Percentiles rank a stretch among this genome's conserved stretches.
Evolutionary conservation across 2,113 vertebrate genomes (phyloP).

Genomic region (Perccottus glenii): DNA sequence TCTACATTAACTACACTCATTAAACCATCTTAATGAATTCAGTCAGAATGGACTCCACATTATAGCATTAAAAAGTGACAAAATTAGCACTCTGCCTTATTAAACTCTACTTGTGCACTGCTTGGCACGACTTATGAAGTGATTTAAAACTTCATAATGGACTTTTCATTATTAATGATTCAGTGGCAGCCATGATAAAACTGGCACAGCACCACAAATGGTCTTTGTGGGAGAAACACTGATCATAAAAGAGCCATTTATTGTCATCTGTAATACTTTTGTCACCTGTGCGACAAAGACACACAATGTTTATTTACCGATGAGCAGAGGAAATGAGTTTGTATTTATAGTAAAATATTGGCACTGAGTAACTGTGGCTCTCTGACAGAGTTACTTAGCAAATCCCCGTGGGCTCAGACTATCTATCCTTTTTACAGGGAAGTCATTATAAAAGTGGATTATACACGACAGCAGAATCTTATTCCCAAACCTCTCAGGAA

Average conservation of each 20-base stretch:
- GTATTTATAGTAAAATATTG: conserved; percentile 60
- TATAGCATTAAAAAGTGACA: neutral
- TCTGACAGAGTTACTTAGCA: conserved; percentile 47
- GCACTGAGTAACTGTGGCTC: conserved; percentile 48
- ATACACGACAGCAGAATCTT: conserved; percentile 67
- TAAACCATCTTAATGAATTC: conserved; percentile 15
- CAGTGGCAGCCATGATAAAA: conserved; percentile 37
- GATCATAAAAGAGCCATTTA: conserved; percentile 7
- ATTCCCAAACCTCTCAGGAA: conserved; percentile 64
- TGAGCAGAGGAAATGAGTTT: conserved; percentile 22
- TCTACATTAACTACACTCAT: neutral
- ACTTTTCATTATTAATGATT: conserved; percentile 52
- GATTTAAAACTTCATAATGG: conserved; percentile 48
- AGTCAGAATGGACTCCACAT: conserved; percentile 4
- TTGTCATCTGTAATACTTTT: conserved; percentile 1
- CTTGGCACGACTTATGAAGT: conserved; percentile 31
- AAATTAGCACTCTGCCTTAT: conserved; percentile 16
- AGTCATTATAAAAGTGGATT: conserved; percentile 74
- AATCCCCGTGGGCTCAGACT: conserved; percentile 55
- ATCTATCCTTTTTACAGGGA: conserved; percentile 60
- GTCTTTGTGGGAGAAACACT: conserved; percentile 16
- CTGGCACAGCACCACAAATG: neutral
- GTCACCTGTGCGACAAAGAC: conserved; percentile 39
- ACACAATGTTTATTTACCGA: conserved; percentile 29
- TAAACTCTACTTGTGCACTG: conserved; percentile 29